Evolutionary conservation across 2,888 invertebrate genomes (phyloP).

Genomic region (Diachrysia chrysitis): DNA sequence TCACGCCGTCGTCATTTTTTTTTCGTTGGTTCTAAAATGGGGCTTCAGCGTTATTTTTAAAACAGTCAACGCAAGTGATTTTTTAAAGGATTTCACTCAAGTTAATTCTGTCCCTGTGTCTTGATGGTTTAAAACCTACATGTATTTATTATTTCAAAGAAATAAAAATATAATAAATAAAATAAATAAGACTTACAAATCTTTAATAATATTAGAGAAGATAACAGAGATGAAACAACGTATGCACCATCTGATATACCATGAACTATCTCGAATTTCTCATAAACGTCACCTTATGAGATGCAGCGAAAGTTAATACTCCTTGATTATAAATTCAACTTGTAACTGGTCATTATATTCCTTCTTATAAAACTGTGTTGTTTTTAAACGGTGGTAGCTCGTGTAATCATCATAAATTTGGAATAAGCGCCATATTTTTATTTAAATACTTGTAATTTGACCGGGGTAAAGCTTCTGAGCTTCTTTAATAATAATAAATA

Average conservation of each 20-base stretch:
- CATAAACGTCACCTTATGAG: constrained; percentile 20
- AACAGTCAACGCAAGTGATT: no score
- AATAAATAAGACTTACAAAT: no score
- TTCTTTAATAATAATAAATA: neutral
- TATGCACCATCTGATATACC: neutral
- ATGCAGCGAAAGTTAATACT: constrained; percentile 22
- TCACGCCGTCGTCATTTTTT: no score
- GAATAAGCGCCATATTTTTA: constrained; percentile 11
- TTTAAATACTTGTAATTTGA: constrained; percentile 16
- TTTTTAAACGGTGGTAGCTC: neutral
- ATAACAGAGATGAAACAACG: no score
- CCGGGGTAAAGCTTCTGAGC: constrained; percentile 11
- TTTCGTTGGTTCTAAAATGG: no score
- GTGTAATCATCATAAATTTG: constrained; percentile 36
- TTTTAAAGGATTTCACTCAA: no score
- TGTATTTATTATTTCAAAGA: no score
- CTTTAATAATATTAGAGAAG: neutral
- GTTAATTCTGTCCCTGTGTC: no score
- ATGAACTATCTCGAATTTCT: constrained; percentile 8
- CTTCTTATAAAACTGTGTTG: neutral
- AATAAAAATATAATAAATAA: no score
- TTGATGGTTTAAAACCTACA: no score
- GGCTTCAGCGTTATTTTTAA: no score
- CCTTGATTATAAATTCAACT: constrained; percentile 26
- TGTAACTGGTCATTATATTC: constrained; percentile 8